These are phyloP conservation scores for Mesembrinibis cayennensis DNA, from an alignment of 2,113 vertebrate species.

Conservation along the genomic window DNA sequence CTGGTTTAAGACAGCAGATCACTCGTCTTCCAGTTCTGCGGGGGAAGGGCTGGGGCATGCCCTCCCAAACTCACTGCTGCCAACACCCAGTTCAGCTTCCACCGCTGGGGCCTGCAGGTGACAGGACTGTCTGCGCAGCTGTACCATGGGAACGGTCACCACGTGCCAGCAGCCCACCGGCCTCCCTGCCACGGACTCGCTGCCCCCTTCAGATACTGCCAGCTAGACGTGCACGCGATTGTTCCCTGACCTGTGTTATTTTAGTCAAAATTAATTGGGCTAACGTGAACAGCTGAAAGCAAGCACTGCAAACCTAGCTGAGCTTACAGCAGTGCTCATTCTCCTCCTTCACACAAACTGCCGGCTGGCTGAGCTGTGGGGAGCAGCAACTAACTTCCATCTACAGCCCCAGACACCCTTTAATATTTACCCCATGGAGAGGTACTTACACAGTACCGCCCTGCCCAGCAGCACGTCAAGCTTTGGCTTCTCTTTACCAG, in stretches of 20 bases:
- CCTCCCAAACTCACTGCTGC: not conserved
- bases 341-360: not conserved
- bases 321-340: fast-evolving
- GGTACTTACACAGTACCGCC: not conserved
- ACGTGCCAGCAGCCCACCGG: not conserved
- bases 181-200: not conserved
- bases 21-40: not conserved
- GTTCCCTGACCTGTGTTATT: not conserved
- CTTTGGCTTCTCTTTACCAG: not conserved
- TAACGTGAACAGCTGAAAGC: not conserved
- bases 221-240: not conserved
- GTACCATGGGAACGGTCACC: fast-evolving
- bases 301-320: fast-evolving
- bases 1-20: not conserved
- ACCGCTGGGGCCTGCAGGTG: not conserved
- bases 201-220: not conserved
- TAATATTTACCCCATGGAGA: fast-evolving
- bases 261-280: not conserved
- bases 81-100: not conserved
- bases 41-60: not conserved
- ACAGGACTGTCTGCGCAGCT: fast-evolving
- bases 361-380: not conserved
- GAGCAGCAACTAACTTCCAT: not conserved
- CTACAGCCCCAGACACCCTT: not conserved
- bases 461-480: not conserved